Evolutionary conservation across 2,888 invertebrate genomes (phyloP).

Genomic region (Lysandra coridon): DNA sequence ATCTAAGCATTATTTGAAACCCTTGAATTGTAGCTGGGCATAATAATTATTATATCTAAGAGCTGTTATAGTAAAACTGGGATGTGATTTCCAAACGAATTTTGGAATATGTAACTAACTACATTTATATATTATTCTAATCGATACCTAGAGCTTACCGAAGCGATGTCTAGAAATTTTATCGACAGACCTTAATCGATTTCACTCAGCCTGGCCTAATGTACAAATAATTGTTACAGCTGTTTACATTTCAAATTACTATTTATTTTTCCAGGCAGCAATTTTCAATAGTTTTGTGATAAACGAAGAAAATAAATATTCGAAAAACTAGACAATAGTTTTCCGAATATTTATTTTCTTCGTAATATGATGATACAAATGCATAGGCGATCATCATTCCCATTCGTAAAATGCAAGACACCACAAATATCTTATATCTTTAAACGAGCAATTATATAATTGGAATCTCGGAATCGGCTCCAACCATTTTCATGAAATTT

Average conservation of each 20-base stretch:
- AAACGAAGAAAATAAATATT: background rate
- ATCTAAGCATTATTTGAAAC: background rate
- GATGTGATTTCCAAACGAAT: background rate
- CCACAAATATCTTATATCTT: too few species aligned
- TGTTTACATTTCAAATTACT: background rate
- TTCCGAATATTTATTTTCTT: too few species aligned
- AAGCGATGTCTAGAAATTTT: constrained; percentile 9
- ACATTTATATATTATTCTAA: background rate
- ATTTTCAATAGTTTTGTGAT: background rate
- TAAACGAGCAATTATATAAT: too few species aligned
- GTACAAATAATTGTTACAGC: constrained; percentile 1
- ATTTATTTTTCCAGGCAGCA: background rate
- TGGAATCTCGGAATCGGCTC: too few species aligned
- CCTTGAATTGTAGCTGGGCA: too few species aligned
- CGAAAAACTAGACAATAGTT: too few species aligned
- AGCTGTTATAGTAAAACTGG: background rate
- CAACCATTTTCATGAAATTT: too few species aligned
- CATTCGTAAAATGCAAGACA: too few species aligned
- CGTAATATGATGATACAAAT: too few species aligned
- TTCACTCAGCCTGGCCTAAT: background rate
- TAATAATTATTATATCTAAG: too few species aligned
- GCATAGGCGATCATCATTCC: background rate
- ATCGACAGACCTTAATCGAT: constrained; percentile 9
- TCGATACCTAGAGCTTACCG: background rate
- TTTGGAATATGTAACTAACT: background rate